A percentile compares a stretch with the other conserved stretches of the same genome.
phyloP scores from a whole-genome alignment of 2,888 invertebrate species.

The Bombylius major region DNA sequence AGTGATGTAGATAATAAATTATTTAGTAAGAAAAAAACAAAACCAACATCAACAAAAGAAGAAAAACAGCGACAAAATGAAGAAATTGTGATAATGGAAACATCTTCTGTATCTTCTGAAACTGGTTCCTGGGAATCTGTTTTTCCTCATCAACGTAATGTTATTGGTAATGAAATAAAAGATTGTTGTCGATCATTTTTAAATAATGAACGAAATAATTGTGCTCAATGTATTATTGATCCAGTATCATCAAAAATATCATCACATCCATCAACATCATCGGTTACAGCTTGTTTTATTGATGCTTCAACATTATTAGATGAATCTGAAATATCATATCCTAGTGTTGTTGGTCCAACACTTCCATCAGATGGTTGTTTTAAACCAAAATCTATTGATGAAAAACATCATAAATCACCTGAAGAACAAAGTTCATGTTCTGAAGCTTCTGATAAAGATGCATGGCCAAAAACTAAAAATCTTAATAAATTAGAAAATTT shows the following conservation, averaged over 20 bases:
- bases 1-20: conserved; percentile 14
- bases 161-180: conserved; percentile 25
- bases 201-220: conserved; percentile 32
- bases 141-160: conserved; percentile 34
- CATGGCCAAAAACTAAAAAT: conserved; percentile 1
- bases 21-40: conserved; percentile 11
- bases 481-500: conserved; percentile 29
- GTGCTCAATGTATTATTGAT: conserved; percentile 5
- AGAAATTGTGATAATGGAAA: conserved; percentile 48
- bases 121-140: conserved; percentile 53
- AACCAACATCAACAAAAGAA: conserved; percentile 36
- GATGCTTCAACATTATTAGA: conserved; percentile 64
- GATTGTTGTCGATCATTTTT: conserved; percentile 39
- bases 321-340: conserved; percentile 44
- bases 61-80: conserved; percentile 50
- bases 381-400: not conserved
- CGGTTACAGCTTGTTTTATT: conserved; percentile 52
- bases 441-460: conserved; percentile 6
- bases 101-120: conserved; percentile 50
- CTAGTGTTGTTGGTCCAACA: conserved; percentile 16
- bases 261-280: conserved; percentile 10
- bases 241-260: not conserved
- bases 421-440: not conserved
- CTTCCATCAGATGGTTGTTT: conserved; percentile 6
- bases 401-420: not conserved